Conservation (phyloP, 2,888 invertebrate species). For the Drosophila stalkeri region DNA sequence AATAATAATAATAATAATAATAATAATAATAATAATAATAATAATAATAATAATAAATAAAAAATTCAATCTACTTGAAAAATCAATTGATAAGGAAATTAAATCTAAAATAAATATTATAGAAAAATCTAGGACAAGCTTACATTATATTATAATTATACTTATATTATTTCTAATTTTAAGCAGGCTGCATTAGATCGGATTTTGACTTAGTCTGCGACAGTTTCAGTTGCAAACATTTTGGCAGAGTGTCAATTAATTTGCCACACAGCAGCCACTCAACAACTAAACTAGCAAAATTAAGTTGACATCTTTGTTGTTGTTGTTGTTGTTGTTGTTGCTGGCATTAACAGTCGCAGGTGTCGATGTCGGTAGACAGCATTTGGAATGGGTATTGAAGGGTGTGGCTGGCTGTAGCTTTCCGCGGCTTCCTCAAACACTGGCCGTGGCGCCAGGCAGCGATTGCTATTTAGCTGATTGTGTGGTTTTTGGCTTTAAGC, state of each 20-base stretch:
- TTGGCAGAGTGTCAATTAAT: constrained; percentile 75
- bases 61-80: too few species aligned
- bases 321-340: constrained; percentile 30
- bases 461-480: constrained; percentile 77
- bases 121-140: too few species aligned
- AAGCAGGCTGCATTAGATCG: constrained; percentile 10
- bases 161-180: not conserved
- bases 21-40: too few species aligned
- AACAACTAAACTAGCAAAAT: constrained; percentile 72
- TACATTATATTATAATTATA: not conserved
- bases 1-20: too few species aligned
- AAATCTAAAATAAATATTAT: not conserved
- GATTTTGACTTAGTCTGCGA: constrained; percentile 27
- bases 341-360: constrained; percentile 34
- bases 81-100: not conserved
- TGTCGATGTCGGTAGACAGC: constrained; percentile 67
- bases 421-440: constrained; percentile 46
- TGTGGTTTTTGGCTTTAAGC: constrained; percentile 74
- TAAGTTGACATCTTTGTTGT: constrained; percentile 62
- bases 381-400: constrained; percentile 5
- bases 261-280: constrained; percentile 64
- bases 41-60: too few species aligned
- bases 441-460: constrained; percentile 43
- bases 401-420: constrained; percentile 8
- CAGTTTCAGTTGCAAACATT: constrained; percentile 68